Evolutionary conservation across 2,113 vertebrate species (phyloP), one percentile per base, ranked within the genome.

Genomic region (Phaethornis superciliosus): DNA sequence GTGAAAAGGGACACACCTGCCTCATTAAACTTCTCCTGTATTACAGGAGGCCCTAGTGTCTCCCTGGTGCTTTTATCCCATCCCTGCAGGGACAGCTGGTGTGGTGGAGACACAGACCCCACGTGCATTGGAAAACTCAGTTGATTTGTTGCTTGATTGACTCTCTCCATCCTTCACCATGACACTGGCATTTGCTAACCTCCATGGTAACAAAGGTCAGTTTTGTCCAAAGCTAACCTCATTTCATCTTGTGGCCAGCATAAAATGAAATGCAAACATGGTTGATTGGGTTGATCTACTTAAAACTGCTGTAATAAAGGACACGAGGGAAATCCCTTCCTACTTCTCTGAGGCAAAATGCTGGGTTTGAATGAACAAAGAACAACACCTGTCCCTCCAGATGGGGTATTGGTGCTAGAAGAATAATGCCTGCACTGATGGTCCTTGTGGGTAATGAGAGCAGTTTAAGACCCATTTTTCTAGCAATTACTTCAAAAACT

Each of bases 361-460:
- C 5, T 12, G 37, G 9, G 67, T 65, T 78, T 70, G 19, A 72
- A 75, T 13, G 37, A 42, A 86, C n/a, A 89, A 52, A 79, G 55
- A 83, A 5, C 26, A 80, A 76, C 37, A 69, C n/a, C 40, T 30
- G 21, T 20, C 35, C 47, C 51, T 74, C 51, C 46, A 70, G 64
- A 68, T 20, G 44, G 54, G 32, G 10, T 33, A 51, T 32, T 0
- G 0, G 6, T 71, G 26, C 33, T 22, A 52, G 28, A 28, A 65
- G 62, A 64, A 37, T 26, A 64, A 37, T 26, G 40, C 28, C 49
- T 74, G 28, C 14, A 11, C 22, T 60, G 27, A 37, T 64, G 27
- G 75, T 24, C 32, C 21, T 55, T 33, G 68, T 35, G 52, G 58
- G 15, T 55, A 64, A 80, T 0, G 2, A 63, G 5, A 52, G 27